phyloP scores from a whole-genome alignment of 2,888 invertebrate species.

The Hypselothyrea guttata region DNA sequence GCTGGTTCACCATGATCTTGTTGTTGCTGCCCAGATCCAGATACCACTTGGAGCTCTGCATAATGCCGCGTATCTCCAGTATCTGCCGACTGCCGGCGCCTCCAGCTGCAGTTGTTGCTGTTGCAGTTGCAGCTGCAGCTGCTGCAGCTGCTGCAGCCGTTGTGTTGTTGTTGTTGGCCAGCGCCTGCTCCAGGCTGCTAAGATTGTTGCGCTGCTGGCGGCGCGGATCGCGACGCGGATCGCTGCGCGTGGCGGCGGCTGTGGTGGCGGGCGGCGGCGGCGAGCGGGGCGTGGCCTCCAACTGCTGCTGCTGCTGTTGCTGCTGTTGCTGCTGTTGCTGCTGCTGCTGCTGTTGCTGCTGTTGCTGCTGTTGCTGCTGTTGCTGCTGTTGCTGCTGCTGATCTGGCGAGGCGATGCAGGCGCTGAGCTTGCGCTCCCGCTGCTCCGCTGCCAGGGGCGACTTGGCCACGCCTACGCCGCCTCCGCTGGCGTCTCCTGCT shows the following conservation, averaged over 20 bases:
- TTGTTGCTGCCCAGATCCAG: slow-evolving; percentile 88
- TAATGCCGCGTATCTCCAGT: slow-evolving; percentile 85
- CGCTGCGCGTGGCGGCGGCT: slow-evolving; percentile 46
- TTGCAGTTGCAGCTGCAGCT: slow-evolving; percentile 35
- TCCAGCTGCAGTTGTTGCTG: slow-evolving; percentile 9
- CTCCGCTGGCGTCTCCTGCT: not conserved
- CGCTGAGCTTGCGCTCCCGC: slow-evolving; percentile 54
- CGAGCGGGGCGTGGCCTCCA: slow-evolving; percentile 51
- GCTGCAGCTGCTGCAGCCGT: slow-evolving; percentile 28
- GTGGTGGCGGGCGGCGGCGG: slow-evolving; percentile 25
- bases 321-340: no score
- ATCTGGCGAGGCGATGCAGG: slow-evolving; percentile 74
- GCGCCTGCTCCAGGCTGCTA: not conserved
- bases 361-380: no score
- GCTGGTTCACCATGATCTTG: slow-evolving; percentile 88
- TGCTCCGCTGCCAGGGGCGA: slow-evolving; percentile 14
- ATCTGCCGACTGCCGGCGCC: slow-evolving; percentile 79
- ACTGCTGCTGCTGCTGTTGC: no score
- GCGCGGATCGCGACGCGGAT: slow-evolving; percentile 64
- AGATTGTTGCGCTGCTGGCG: slow-evolving; percentile 42
- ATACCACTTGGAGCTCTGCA: slow-evolving; percentile 88
- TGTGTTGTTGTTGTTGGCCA: no score
- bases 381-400: slow-evolving; percentile 17
- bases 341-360: no score
- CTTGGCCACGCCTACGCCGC: not conserved